Base-by-base conservation (phyloP, 2,888 invertebrate genomes). In the Oasisia sp. region DNA sequence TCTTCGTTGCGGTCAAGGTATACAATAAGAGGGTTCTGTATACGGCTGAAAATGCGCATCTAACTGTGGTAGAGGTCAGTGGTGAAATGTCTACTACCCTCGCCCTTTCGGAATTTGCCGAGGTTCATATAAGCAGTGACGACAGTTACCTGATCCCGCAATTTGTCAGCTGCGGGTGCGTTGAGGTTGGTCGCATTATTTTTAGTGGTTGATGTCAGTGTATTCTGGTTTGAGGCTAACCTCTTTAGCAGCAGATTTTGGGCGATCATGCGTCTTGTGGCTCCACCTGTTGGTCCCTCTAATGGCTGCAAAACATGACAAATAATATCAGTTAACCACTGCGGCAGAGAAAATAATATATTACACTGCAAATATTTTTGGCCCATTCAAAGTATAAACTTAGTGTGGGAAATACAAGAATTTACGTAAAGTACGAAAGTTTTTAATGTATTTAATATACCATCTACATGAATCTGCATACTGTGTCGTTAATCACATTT, bases 21-120 rank as follows among this genome's bases (percentile, higher is more conserved):
- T 8, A 94, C 93, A 90, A 95, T 93, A 5, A 95, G 92, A 11
- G 95, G 95, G 93, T 95, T 95, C 91, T 94, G 93, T 9, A 95
- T 93, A 9, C 93, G 92, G 12, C 94, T 93, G 93, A 95, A 95
- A 8, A 95, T 94, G 56, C 92, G 93, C 94, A 95, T 95, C 95
- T 95, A 95, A n/a, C 92, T 92, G 90, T 93, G 93, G 92, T 95
- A 95, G 1, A 93, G 92, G 9, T 91, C 92, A 11, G 94, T 93
- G 5, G 94, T 94, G 89, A 92, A 93, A 14, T 90, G 56, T 45
- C 92, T 27, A n/a, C 50, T 9, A 3, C 91, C 74, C 50, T 92
- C 58, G 32, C 93, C 91, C 89, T 93, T 94, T 91, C 93, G 89
- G 90, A 94, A 94, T 32, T 89, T 89, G 32, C 93, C 93, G 19